phyloP scores from a whole-genome alignment of 2,888 invertebrate species.

The Xestia rhomboidea region DNA sequence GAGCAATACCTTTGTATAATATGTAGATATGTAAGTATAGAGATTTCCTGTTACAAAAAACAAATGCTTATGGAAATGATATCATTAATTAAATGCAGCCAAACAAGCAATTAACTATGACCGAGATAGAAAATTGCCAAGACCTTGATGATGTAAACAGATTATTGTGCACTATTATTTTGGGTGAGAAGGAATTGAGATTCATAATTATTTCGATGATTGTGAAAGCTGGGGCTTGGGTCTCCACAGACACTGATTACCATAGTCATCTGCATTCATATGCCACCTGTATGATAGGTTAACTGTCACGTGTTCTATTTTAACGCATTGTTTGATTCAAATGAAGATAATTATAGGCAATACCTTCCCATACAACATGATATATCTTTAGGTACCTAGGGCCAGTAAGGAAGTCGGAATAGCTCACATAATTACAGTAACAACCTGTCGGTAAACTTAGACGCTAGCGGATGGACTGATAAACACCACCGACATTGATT shows the following conservation, averaged over 20 bases:
- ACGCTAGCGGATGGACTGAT: slow-evolving; percentile 14
- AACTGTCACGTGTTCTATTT: neutral
- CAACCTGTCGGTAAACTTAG: slow-evolving; percentile 41
- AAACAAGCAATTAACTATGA: slow-evolving; percentile 18
- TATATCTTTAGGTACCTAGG: neutral
- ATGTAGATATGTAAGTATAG: slow-evolving; percentile 20
- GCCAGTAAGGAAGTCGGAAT: neutral
- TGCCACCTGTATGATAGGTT: neutral
- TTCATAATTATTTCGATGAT: neutral
- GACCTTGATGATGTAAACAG: slow-evolving; percentile 1
- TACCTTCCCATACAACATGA: neutral
- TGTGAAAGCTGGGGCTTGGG: neutral
- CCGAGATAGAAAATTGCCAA: slow-evolving; percentile 4
- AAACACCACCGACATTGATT: slow-evolving; percentile 29
- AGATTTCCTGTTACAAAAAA: slow-evolving; percentile 33
- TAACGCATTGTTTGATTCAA: too few species aligned
- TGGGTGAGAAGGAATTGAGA: neutral
- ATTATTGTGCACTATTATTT: slow-evolving; percentile 11
- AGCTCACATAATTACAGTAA: slow-evolving; percentile 26
- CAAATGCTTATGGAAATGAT: slow-evolving; percentile 34
- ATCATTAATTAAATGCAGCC: slow-evolving; percentile 36
- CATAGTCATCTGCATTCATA: neutral
- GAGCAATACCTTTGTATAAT: slow-evolving; percentile 19
- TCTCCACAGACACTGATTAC: neutral
- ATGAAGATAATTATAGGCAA: neutral